Evolutionary conservation across 2,888 invertebrate species (phyloP).

Genomic region (Eupithecia pulchellata): DNA sequence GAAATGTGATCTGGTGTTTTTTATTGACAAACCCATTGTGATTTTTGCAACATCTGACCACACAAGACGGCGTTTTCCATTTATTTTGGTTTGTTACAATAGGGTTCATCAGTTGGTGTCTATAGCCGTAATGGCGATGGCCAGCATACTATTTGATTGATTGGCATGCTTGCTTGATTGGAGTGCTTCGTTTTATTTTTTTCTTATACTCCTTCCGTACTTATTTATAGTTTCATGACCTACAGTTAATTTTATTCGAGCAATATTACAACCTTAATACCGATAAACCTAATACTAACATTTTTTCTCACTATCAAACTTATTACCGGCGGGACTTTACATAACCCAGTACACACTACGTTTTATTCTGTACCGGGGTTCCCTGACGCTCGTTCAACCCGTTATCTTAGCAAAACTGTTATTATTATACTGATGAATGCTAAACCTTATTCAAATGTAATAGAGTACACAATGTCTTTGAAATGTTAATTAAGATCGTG

Average conservation of each 20-base stretch:
- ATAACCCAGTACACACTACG: slow-evolving; percentile 15
- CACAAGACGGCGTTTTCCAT: no score
- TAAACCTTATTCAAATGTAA: not conserved
- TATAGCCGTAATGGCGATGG: no score
- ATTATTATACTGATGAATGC: not conserved
- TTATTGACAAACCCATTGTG: no score
- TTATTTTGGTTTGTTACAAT: no score
- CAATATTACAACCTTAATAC: not conserved
- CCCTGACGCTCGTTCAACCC: slow-evolving; percentile 35
- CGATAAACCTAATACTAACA: not conserved
- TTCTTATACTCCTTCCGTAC: no score
- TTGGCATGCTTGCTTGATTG: no score
- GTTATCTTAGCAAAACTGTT: slow-evolving; percentile 22
- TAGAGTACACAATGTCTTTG: not conserved
- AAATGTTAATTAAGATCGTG: not conserved
- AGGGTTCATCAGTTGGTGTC: no score
- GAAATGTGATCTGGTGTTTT: no score
- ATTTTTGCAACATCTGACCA: no score
- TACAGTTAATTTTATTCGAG: not conserved
- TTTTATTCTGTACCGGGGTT: slow-evolving; percentile 30
- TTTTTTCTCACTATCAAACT: not conserved
- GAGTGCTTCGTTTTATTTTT: no score
- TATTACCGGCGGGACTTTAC: slow-evolving; percentile 20
- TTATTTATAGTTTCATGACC: no score
- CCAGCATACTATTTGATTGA: no score